Evolutionary conservation across 30 jellyfish, hydroid and myxozoan species (phyloP).

Genomic region (Hydractinia echinata): DNA sequence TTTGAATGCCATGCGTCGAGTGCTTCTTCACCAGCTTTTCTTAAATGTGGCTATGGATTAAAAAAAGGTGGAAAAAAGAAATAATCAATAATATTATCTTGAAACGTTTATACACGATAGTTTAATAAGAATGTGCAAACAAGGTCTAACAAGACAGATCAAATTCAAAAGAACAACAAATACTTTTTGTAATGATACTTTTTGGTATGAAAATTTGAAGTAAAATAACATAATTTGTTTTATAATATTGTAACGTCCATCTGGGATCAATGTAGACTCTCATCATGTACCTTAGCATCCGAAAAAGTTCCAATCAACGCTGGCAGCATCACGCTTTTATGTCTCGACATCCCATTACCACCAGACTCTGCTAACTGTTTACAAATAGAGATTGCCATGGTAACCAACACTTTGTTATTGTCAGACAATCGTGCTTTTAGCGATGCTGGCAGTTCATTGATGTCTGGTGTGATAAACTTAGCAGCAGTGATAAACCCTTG

Average conservation of each 20-base stretch:
- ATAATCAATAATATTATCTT: too few relatives aligned
- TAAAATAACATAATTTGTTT: too few relatives aligned
- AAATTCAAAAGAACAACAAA: too few relatives aligned
- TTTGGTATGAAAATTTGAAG: too few relatives aligned
- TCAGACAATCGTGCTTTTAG: constrained; percentile 72
- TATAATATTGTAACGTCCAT: too few relatives aligned
- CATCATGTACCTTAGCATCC: constrained; percentile 60
- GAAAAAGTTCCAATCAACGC: constrained; percentile 65
- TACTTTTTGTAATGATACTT: too few relatives aligned
- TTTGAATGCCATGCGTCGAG: constrained; percentile 77
- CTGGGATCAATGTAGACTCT: not conserved
- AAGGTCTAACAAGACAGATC: too few relatives aligned
- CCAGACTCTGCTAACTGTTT: constrained; percentile 68
- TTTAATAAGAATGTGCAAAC: too few relatives aligned
- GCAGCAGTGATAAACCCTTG: constrained; percentile 53
- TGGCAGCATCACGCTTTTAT: constrained; percentile 55
- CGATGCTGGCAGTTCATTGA: constrained; percentile 71
- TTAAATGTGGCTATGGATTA: constrained; percentile 59
- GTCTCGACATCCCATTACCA: constrained; percentile 58
- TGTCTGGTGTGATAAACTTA: constrained; percentile 65
- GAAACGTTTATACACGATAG: too few relatives aligned
- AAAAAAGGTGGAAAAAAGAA: not conserved
- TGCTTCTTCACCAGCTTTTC: constrained; percentile 70
- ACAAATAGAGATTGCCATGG: constrained; percentile 65
- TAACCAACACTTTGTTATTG: constrained; percentile 58